A percentile compares a stretch with the other conserved stretches of the same genome.
phyloP scores from a whole-genome alignment of 2,797 vertebrate genomes.

The Pantherophis alleghaniensis region DNA sequence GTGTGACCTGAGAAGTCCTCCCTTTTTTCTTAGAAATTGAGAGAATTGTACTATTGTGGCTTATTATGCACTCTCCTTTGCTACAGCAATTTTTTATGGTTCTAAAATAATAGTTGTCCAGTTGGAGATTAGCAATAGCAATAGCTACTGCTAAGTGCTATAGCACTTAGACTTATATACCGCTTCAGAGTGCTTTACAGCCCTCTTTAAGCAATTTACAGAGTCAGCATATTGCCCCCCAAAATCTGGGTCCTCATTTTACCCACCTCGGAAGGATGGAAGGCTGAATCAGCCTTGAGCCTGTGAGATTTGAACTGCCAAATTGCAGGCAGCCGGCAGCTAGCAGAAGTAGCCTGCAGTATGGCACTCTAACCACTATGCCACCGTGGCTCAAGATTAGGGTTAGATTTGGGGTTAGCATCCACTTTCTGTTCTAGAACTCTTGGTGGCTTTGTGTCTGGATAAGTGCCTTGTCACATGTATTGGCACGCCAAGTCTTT shows the following conservation, averaged over 20 bases:
- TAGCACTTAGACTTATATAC: no score
- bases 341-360: no score
- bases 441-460: neutral
- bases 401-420: neutral
- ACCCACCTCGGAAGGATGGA: no score
- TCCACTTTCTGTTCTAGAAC: neutral
- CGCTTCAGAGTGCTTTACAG: no score
- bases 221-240: no score
- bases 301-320: no score
- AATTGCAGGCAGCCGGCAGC: no score
- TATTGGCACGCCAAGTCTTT: neutral
- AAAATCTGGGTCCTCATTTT: no score
- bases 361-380: no score
- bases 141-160: no score
- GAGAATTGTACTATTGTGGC: neutral
- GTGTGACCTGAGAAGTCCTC: neutral
- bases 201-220: no score
- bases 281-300: no score
- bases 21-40: neutral
- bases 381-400: neutral
- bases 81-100: neutral
- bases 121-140: neutral
- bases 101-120: neutral
- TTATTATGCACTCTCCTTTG: neutral
- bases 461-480: neutral